These are phyloP conservation scores for Saimiri boliviensis DNA, from an alignment of 2,113 vertebrate species.

Conservation along the genomic window DNA sequence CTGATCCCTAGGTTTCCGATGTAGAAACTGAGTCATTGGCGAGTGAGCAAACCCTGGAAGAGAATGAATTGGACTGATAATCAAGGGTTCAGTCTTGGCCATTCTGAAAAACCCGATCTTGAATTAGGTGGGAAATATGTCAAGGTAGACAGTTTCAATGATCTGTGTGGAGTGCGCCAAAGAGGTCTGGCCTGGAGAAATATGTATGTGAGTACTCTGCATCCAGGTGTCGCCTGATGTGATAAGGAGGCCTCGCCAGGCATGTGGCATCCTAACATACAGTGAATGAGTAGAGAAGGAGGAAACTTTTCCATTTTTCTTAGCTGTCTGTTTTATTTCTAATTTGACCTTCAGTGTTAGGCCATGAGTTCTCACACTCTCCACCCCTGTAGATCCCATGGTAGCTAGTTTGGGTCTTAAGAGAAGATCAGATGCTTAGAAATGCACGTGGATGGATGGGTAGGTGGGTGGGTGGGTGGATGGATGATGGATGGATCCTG, in stretches of 20 bases:
- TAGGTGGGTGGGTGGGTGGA: background rate
- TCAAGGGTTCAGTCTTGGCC: background rate
- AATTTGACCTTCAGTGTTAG: background rate
- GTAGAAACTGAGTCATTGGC: background rate
- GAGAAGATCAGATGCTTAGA: background rate
- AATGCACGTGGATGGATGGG: background rate
- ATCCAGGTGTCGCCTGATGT: background rate
- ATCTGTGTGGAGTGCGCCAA: background rate
- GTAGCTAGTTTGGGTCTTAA: background rate
- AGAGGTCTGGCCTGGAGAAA: background rate
- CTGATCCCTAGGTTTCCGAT: background rate
- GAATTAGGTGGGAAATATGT: background rate
- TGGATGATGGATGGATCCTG: background rate
- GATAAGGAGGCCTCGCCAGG: background rate
- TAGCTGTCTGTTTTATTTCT: background rate
- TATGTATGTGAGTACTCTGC: background rate
- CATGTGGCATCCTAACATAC: background rate
- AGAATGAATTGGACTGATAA: background rate
- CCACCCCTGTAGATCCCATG: background rate
- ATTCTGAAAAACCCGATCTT: background rate
- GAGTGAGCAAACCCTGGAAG: background rate
- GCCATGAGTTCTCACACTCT: background rate
- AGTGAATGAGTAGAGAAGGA: background rate
- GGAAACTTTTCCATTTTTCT: background rate
- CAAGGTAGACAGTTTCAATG: background rate